These are phyloP conservation scores for Benitochromis conjunctus DNA, from an alignment of 2,113 vertebrate genomes.

Conservation along the genomic window DNA sequence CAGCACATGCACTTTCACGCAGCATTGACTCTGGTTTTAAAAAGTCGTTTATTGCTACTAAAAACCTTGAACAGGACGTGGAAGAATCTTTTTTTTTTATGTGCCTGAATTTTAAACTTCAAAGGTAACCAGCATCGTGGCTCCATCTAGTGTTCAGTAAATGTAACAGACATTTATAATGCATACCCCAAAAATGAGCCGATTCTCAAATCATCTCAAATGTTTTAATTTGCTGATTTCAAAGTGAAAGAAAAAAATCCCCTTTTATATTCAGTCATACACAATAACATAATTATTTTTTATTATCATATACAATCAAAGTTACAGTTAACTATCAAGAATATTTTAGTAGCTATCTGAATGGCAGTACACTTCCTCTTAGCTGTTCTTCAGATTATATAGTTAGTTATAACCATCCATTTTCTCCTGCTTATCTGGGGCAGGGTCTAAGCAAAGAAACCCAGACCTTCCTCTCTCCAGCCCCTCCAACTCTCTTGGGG, in stretches of 20 bases:
- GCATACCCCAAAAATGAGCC: neutral
- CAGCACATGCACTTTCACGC: neutral
- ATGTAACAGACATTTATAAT: neutral
- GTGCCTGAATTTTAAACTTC: neutral
- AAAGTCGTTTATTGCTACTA: neutral
- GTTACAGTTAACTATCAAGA: neutral
- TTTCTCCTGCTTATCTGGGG: neutral
- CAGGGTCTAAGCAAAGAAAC: neutral
- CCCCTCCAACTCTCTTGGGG: neutral
- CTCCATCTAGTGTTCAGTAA: conserved; percentile 33
- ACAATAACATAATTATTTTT: neutral
- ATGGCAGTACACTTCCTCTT: neutral
- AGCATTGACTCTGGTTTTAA: neutral
- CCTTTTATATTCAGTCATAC: neutral
- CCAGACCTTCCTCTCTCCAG: neutral
- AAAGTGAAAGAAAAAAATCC: neutral
- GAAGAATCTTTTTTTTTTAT: neutral
- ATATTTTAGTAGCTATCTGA: neutral
- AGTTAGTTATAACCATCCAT: neutral
- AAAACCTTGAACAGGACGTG: neutral
- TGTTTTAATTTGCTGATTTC: too few species aligned
- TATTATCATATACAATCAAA: neutral
- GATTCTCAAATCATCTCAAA: neutral
- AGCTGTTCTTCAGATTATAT: neutral
- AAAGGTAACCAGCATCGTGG: neutral